These are phyloP conservation scores for Cacoxenus indagator DNA, from an alignment of 2,888 invertebrate species.

Conservation along the genomic window DNA sequence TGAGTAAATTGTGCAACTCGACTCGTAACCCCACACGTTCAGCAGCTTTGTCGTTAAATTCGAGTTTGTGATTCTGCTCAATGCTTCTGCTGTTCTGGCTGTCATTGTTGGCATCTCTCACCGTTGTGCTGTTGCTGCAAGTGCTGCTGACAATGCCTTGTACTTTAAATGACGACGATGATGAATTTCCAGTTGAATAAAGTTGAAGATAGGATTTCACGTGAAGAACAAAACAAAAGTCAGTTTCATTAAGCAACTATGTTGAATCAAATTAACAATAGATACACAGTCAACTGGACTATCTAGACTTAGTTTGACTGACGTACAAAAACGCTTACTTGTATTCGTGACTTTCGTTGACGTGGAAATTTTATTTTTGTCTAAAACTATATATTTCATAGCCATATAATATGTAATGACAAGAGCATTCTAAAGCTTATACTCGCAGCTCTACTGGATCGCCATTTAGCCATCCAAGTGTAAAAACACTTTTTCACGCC, in stretches of 20 bases:
- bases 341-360: no score
- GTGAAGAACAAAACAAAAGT: constrained; percentile 10
- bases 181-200: constrained; percentile 38
- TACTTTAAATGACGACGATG: constrained; percentile 3
- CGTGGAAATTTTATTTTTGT: no score
- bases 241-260: constrained; percentile 26
- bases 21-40: not conserved
- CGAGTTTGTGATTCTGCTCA: constrained; percentile 1
- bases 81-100: constrained; percentile 4
- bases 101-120: not conserved
- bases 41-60: not conserved
- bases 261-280: constrained; percentile 16
- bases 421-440: no score
- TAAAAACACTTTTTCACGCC: no score
- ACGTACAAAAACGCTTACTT: no score
- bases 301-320: not conserved
- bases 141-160: not conserved
- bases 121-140: not conserved
- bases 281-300: not conserved
- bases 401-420: no score
- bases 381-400: no score
- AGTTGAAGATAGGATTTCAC: constrained; percentile 27
- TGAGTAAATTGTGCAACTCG: not conserved
- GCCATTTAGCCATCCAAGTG: no score
- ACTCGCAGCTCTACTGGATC: no score